Evolutionary conservation across 2,888 invertebrate genomes (phyloP), one percentile per base, ranked within the genome.

Genomic region (Eilema griseolum): DNA sequence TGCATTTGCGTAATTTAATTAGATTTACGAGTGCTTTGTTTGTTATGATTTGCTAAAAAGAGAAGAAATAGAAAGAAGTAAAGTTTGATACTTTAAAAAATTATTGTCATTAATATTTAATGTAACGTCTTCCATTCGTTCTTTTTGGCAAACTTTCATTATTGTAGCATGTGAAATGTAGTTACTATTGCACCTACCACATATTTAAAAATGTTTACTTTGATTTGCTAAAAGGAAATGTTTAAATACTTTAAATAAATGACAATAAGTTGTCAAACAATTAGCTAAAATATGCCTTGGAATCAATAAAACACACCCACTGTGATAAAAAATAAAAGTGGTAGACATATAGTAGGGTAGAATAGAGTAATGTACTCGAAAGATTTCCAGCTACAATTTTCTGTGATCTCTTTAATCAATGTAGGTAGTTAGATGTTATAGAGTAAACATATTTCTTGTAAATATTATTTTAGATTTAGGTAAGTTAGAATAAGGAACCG

Each of bases 371-470:
- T 91, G 92, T 91, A 94, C 93, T 93, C 92, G 57, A 90, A 94
- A 94, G 92, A 94, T 95, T 95, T 95, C 95, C 95, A 95, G 95
- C 95, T 95, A 95, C 95, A 95, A 95, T 95, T 95, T 95, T 95
- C 95, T 95, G 95, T 95, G 95, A 95, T 95, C 95, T 95, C 95
- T 95, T 92, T 92, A 93, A 95, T 93, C 93, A 92, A 92, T 93
- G 89, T 92, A 90, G 90, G 91, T 91, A 83, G 78, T 88, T 93
- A 92, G 92, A 92, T 92, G 89, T 90, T 92, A 92, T 91, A 92
- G 90, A 90, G 85, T 91, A 87, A 90, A 91, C 85, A 88, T 90
- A 89, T 86, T 85, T 88, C 87, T 88, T 94, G 95, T 95, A 95
- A 91, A 95, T 95, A 95, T 89, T 90, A 92, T 81, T 76, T 83